These are phyloP conservation scores for Mycalesis mineus DNA, from an alignment of 2,888 invertebrate genomes.

Conservation along the genomic window DNA sequence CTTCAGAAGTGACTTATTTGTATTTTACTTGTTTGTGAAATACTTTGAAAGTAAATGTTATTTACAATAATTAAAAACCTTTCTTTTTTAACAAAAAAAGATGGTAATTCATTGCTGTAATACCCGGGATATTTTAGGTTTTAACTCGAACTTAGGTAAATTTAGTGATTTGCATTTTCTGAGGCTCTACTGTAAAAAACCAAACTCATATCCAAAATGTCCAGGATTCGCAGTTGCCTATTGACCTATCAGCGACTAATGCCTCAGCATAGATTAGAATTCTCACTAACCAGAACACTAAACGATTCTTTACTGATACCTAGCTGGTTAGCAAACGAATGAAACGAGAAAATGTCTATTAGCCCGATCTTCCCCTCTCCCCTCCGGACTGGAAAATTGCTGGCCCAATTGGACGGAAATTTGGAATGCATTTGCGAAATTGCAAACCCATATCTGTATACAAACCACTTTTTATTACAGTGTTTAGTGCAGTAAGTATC, in stretches of 20 bases:
- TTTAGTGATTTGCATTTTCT: too few relatives aligned
- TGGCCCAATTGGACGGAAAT: conserved; percentile 21
- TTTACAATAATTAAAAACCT: neutral
- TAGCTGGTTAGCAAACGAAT: neutral
- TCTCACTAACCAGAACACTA: too few relatives aligned
- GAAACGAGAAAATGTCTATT: neutral
- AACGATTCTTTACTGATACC: too few relatives aligned
- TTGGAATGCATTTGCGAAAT: conserved; percentile 23
- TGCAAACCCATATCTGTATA: conserved; percentile 20
- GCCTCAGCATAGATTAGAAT: too few relatives aligned
- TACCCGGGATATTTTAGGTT: too few relatives aligned
- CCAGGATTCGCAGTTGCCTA: too few relatives aligned
- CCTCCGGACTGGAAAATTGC: conserved; percentile 11
- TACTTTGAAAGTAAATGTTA: neutral
- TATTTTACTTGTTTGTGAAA: neutral
- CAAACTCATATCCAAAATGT: too few relatives aligned
- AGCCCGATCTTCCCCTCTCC: neutral
- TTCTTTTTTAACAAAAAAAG: neutral
- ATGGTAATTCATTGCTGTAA: too few relatives aligned
- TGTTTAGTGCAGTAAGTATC: too few relatives aligned
- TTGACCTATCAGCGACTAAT: too few relatives aligned
- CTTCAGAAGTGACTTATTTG: neutral
- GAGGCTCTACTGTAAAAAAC: too few relatives aligned
- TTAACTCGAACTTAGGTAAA: too few relatives aligned
- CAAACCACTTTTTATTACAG: conserved; percentile 15